A percentile compares a stretch with the other conserved stretches of the same genome.
Evolutionary conservation across 2,797 vertebrate genomes (phyloP).

Genomic region (Scolopax rusticola): DNA sequence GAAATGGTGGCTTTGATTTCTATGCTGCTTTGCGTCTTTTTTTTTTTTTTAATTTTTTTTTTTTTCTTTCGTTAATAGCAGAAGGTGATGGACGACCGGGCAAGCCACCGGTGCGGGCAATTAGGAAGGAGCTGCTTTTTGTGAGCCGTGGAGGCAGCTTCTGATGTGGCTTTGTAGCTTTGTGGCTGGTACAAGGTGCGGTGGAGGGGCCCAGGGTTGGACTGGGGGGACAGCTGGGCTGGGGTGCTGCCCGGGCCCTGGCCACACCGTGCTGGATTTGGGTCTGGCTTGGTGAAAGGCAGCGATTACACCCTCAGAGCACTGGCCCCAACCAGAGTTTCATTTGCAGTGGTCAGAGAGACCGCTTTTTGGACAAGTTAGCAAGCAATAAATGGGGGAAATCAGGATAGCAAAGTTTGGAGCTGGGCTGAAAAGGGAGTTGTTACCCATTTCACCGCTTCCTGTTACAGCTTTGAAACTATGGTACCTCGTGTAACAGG

Average conservation of each 20-base stretch:
- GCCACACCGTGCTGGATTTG: background rate
- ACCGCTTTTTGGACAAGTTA: background rate
- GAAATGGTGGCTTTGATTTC: constrained; percentile 62
- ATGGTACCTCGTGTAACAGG: fast-evolving
- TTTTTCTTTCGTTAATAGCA: background rate
- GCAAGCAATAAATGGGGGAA: background rate
- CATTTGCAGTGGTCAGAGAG: background rate
- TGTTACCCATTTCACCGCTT: background rate
- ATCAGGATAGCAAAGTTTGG: background rate
- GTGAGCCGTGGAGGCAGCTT: background rate
- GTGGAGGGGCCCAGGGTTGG: fast-evolving
- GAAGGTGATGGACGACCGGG: background rate
- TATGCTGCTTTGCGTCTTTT: background rate
- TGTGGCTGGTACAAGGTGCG: background rate
- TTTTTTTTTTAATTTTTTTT: background rate
- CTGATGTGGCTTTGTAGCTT: background rate
- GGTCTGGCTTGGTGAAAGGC: background rate
- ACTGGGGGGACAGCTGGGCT: background rate
- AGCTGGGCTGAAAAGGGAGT: background rate
- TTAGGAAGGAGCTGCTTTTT: background rate
- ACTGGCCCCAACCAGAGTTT: fast-evolving
- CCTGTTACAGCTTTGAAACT: fast-evolving
- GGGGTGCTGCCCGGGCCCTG: fast-evolving
- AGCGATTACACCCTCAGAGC: fast-evolving
- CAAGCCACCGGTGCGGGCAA: background rate